A percentile compares a stretch with the other conserved stretches of the same genome.
phyloP scores from a whole-genome alignment of 2,797 vertebrate species.

The Peromyscus melanophrys region DNA sequence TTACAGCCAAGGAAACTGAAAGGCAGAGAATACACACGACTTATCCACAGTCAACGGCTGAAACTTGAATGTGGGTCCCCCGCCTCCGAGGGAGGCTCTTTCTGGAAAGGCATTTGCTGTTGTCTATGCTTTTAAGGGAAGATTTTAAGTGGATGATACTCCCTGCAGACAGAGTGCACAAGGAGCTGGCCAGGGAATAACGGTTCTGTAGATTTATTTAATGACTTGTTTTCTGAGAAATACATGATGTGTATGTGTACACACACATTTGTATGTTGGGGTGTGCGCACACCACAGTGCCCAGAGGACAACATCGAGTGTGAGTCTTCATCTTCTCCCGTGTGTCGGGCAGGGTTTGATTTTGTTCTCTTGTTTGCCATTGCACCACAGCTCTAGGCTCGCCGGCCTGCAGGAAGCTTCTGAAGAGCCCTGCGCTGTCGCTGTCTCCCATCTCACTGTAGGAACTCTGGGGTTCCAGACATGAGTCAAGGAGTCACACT shows the following conservation, averaged over 20 bases:
- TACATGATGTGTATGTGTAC: neutral
- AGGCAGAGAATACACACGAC: neutral
- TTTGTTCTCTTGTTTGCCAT: neutral
- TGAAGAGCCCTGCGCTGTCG: neutral
- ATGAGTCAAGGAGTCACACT: neutral
- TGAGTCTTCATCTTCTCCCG: neutral
- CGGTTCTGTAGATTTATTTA: neutral
- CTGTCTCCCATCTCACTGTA: neutral
- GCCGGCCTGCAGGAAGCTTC: neutral
- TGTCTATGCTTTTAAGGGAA: neutral
- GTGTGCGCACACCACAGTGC: neutral
- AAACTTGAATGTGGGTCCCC: neutral
- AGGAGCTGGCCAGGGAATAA: neutral
- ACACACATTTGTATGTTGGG: neutral
- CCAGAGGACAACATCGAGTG: too few species aligned
- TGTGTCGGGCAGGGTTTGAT: too few species aligned
- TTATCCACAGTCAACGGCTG: neutral
- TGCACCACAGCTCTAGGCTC: neutral
- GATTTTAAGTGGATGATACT: constrained; percentile 28
- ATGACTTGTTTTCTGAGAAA: neutral
- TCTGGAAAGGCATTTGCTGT: neutral
- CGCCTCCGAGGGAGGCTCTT: neutral
- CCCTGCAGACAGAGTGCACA: neutral
- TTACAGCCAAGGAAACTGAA: constrained; percentile 16
- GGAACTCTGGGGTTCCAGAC: neutral